Conservation (phyloP, 1,140 invertebrate species). For the Ooceraea biroi region DNA sequence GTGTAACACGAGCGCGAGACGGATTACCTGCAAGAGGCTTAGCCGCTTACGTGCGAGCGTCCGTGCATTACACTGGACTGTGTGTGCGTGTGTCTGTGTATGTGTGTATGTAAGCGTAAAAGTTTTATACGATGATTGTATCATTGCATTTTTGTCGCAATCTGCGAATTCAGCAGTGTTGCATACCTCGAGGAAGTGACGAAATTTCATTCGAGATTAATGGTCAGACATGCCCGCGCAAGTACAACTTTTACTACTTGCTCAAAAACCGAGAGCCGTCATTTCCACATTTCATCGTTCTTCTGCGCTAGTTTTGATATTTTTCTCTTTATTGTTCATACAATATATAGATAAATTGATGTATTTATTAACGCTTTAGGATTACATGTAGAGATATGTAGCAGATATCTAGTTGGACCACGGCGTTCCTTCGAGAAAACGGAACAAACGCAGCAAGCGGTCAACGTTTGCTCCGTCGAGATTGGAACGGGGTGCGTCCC, state of each 20-base stretch:
- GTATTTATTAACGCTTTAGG: too few relatives aligned
- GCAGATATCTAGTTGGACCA: slow-evolving; percentile 14
- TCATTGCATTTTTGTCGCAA: neutral
- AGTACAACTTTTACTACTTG: slow-evolving; percentile 6
- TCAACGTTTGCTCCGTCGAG: slow-evolving; percentile 13
- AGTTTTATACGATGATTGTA: neutral
- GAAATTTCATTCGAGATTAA: neutral
- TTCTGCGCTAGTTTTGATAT: too few relatives aligned
- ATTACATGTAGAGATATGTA: too few relatives aligned
- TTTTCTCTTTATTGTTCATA: too few relatives aligned
- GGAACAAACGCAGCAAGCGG: slow-evolving; percentile 14
- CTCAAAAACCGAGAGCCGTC: neutral
- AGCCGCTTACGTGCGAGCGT: slow-evolving; percentile 35
- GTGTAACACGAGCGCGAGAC: slow-evolving; percentile 55
- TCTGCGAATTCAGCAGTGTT: neutral
- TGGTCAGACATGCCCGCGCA: neutral
- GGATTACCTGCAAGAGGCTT: slow-evolving; percentile 56
- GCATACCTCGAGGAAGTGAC: neutral
- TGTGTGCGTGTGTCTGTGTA: slow-evolving; percentile 11
- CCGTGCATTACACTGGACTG: slow-evolving; percentile 16
- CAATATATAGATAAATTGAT: too few relatives aligned
- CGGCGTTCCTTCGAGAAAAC: slow-evolving; percentile 51
- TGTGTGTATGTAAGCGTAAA: too few relatives aligned
- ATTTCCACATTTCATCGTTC: slow-evolving; percentile 21
- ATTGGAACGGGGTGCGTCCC: slow-evolving; percentile 42